phyloP scores from a whole-genome alignment of 2,888 invertebrate species.

The Hesperia comma region DNA sequence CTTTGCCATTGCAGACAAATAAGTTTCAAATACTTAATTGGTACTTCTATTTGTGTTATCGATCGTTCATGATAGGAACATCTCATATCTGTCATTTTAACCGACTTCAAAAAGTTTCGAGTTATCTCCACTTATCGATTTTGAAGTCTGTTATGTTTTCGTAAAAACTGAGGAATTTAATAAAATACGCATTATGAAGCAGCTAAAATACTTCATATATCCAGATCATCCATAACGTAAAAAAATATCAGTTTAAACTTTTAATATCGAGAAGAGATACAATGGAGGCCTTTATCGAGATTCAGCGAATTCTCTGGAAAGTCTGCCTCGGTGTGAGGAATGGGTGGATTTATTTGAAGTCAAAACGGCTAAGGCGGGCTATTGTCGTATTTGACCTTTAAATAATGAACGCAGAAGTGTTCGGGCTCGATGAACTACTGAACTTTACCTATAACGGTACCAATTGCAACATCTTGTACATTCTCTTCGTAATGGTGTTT shows the following conservation, averaged over 20 bases:
- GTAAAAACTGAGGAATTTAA: too few species aligned
- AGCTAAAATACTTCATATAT: too few species aligned
- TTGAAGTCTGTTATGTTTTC: too few species aligned
- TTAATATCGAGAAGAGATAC: constrained; percentile 2
- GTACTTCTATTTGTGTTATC: too few species aligned
- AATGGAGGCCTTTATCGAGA: constrained; percentile 7
- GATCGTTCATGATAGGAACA: too few species aligned
- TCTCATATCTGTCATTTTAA: too few species aligned
- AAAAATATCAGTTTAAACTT: background rate
- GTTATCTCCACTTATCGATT: too few species aligned
- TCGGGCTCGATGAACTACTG: constrained; percentile 72
- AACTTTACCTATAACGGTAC: constrained; percentile 67
- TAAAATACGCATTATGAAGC: too few species aligned
- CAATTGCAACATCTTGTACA: constrained; percentile 65
- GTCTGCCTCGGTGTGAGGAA: constrained; percentile 21
- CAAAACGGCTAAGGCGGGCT: constrained; percentile 37
- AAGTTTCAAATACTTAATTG: too few species aligned
- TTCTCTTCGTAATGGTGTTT: constrained; percentile 57
- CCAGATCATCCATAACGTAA: background rate
- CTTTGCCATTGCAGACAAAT: too few species aligned
- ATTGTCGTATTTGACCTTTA: constrained; percentile 66
- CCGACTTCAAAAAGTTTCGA: too few species aligned
- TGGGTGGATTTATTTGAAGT: constrained; percentile 37
- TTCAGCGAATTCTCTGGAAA: constrained; percentile 18
- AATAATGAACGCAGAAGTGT: constrained; percentile 60